A percentile compares a stretch with the other conserved stretches of the same genome.
Conservation (phyloP, 2,888 invertebrate genomes). For the Temnothorax unifasciatus region DNA sequence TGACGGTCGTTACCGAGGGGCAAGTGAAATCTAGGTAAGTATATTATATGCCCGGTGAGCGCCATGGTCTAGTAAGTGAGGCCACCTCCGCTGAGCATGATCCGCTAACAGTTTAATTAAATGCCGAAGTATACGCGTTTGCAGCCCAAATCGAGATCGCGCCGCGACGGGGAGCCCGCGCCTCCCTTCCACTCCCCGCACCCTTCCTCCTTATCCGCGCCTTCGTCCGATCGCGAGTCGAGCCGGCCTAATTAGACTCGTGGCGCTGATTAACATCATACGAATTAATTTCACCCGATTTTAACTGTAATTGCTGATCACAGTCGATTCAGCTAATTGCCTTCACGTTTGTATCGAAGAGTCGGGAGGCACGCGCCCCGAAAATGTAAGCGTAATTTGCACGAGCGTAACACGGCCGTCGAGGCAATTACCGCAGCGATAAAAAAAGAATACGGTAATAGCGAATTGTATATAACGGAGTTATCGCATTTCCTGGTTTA, state of each 20-base stretch:
- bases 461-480: slow-evolving; percentile 3
- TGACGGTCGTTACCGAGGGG: slow-evolving; percentile 60
- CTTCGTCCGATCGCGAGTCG: slow-evolving; percentile 48
- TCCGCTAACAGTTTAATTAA: slow-evolving; percentile 79
- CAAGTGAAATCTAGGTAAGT: slow-evolving; percentile 86
- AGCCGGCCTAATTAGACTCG: slow-evolving; percentile 30
- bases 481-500: slow-evolving; percentile 4
- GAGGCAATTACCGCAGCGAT: slow-evolving; percentile 16
- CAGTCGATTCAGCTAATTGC: slow-evolving; percentile 37
- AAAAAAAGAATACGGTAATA: not conserved
- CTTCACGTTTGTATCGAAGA: not conserved
- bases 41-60: slow-evolving; percentile 85
- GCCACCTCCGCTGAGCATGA: slow-evolving; percentile 79
- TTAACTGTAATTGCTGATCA: slow-evolving; percentile 21
- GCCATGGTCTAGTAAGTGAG: slow-evolving; percentile 85
- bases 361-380: slow-evolving; percentile 23
- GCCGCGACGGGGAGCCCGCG: slow-evolving; percentile 25
- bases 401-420: slow-evolving; percentile 12
- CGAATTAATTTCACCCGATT: slow-evolving; percentile 31
- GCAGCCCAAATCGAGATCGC: slow-evolving; percentile 69
- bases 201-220: not conserved
- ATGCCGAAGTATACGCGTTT: slow-evolving; percentile 60
- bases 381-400: slow-evolving; percentile 44
- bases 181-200: not conserved
- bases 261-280: slow-evolving; percentile 36